A percentile compares a stretch with the other conserved stretches of the same genome.
Conservation (phyloP, 1,140 invertebrate species). For the Harpegnathos saltator region DNA sequence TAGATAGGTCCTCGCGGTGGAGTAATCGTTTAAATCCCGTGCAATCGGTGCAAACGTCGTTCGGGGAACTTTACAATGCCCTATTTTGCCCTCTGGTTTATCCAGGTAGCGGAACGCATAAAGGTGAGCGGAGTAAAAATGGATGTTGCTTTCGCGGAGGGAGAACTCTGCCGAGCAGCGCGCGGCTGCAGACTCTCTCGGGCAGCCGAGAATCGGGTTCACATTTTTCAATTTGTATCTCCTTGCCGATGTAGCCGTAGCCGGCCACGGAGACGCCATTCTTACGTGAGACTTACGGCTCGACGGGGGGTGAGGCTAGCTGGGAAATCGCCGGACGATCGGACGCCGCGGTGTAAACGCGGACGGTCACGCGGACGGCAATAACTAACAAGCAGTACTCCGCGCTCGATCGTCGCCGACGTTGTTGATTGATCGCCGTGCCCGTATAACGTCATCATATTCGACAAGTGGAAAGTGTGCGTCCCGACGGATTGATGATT, state of each 20-base stretch:
- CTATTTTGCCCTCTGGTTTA: slow-evolving; percentile 44
- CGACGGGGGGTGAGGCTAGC: not conserved
- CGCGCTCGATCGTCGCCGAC: not conserved
- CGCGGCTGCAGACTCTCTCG: too few relatives aligned
- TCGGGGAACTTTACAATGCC: slow-evolving; percentile 45
- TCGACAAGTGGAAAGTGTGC: slow-evolving; percentile 48
- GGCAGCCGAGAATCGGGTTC: not conserved
- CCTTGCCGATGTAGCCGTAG: not conserved
- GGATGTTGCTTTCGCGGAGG: slow-evolving; percentile 38
- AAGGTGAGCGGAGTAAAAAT: slow-evolving; percentile 26
- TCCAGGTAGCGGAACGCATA: slow-evolving; percentile 40
- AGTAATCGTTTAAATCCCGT: slow-evolving; percentile 62
- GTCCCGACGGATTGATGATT: slow-evolving; percentile 52
- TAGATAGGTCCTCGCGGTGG: slow-evolving; percentile 11
- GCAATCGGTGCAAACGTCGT: slow-evolving; percentile 64
- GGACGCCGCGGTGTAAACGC: too few relatives aligned
- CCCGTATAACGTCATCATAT: slow-evolving; percentile 40
- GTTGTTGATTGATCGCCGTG: slow-evolving; percentile 41
- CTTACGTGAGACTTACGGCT: slow-evolving; percentile 2
- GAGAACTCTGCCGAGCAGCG: not conserved
- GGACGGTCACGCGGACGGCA: too few relatives aligned
- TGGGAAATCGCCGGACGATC: too few relatives aligned
- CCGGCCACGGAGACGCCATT: slow-evolving; percentile 20
- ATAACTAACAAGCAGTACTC: not conserved
- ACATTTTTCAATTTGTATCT: slow-evolving; percentile 60